phyloP scores from a whole-genome alignment of 2,797 vertebrate genomes.

The Schizopygopsis malacanthus region DNA sequence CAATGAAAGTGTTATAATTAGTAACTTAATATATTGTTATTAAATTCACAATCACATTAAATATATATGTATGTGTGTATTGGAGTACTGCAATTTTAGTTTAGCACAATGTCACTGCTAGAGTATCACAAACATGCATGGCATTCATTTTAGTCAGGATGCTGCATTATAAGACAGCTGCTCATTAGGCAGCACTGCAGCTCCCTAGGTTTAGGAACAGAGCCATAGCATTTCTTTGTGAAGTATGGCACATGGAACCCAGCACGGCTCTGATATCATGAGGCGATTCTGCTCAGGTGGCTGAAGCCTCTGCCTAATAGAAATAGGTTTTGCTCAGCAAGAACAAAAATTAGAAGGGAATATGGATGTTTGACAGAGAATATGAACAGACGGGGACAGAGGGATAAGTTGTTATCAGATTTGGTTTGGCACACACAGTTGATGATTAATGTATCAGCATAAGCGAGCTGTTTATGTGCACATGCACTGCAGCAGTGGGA shows the following conservation, averaged over 20 bases:
- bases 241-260: background rate
- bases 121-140: background rate
- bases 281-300: background rate
- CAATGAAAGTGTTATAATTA: too few species aligned
- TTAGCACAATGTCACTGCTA: too few species aligned
- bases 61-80: too few species aligned
- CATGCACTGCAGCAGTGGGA: conserved; percentile 4
- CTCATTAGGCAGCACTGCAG: background rate
- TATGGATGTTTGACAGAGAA: conserved; percentile 16
- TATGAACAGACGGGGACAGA: conserved; percentile 17
- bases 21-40: too few species aligned
- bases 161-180: background rate
- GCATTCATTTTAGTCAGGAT: background rate
- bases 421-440: conserved; percentile 28
- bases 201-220: background rate
- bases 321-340: conserved; percentile 10
- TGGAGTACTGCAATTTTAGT: too few species aligned
- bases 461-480: conserved; percentile 1
- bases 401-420: conserved; percentile 32
- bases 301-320: background rate
- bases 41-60: too few species aligned
- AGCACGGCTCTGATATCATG: background rate
- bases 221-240: background rate
- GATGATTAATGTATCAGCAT: conserved; percentile 41
- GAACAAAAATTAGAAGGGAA: conserved; percentile 1